Evolutionary conservation across 2,888 invertebrate genomes (phyloP).

Genomic region (Trachelus iudaicus): DNA sequence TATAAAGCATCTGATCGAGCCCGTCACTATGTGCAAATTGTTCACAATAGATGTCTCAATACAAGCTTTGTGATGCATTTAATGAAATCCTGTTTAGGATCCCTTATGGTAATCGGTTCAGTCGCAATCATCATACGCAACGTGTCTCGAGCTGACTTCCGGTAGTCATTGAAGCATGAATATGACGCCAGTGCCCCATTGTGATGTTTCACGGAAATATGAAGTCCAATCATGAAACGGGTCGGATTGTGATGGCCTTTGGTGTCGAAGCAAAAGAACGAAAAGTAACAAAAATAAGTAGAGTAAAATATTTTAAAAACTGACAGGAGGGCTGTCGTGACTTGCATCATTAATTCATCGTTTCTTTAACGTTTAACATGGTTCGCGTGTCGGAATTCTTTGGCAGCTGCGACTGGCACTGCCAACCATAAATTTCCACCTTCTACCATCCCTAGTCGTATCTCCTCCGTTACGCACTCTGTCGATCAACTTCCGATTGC

Average conservation of each 20-base stretch:
- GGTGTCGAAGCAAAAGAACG: not conserved
- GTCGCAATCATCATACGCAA: conserved; percentile 1
- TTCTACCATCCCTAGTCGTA: not conserved
- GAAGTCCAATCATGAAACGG: not conserved
- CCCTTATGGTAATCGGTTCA: not conserved
- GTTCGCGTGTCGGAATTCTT: conserved; percentile 3
- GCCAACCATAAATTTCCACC: not conserved
- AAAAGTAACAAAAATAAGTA: not conserved
- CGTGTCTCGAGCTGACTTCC: conserved; percentile 10
- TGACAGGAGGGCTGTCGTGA: not conserved
- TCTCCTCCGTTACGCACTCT: not conserved
- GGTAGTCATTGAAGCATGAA: conserved; percentile 13
- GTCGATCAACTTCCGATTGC: not conserved
- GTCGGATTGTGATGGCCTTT: not conserved
- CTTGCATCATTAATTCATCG: not conserved
- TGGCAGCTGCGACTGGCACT: not conserved
- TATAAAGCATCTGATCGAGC: not conserved
- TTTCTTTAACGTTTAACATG: not conserved
- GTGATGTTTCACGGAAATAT: not conserved
- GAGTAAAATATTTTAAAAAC: not conserved
- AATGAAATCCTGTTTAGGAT: not conserved
- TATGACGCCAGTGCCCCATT: conserved; percentile 9
- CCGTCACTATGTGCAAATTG: not conserved
- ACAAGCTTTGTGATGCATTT: not conserved
- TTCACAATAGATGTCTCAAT: not conserved